These are phyloP conservation scores for Helicolenus hilgendorfi DNA, from an alignment of 2,797 vertebrate species.

Conservation along the genomic window DNA sequence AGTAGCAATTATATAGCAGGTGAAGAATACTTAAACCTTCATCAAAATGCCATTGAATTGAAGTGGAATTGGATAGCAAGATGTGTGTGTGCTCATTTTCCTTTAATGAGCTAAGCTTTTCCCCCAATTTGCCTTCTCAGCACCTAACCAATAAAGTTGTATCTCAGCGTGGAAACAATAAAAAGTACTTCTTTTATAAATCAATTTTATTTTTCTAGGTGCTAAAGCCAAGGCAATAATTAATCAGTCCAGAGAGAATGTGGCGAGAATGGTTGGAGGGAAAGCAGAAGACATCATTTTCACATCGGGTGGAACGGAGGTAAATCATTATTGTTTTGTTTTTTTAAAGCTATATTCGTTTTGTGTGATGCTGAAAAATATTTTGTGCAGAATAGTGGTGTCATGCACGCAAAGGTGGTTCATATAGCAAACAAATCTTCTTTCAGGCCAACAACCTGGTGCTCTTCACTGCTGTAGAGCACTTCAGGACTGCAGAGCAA, in stretches of 20 bases:
- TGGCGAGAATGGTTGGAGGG: constrained; percentile 94
- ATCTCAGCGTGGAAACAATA: neutral
- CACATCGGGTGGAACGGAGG: constrained; percentile 98
- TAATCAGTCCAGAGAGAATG: constrained; percentile 88
- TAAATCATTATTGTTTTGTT: constrained; percentile 51
- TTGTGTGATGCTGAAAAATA: neutral
- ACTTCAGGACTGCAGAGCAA: constrained; percentile 82
- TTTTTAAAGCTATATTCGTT: neutral
- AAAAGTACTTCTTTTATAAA: neutral
- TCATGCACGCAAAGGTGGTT: neutral
- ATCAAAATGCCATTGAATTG: neutral
- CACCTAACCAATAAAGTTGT: neutral
- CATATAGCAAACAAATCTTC: neutral
- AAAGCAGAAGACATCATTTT: constrained; percentile 93
- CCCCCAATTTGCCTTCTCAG: neutral
- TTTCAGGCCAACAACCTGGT: constrained; percentile 96
- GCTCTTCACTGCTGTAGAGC: constrained; percentile 91
- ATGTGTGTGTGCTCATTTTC: neutral
- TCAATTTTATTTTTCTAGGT: constrained; percentile 81
- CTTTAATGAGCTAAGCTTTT: neutral
- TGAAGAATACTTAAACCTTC: constrained; percentile 57
- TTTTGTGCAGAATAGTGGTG: neutral
- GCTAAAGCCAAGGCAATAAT: constrained; percentile 93
- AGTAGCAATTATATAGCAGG: constrained; percentile 95
- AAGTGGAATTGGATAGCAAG: neutral